Evolutionary conservation across 2,113 vertebrate species (phyloP).

Genomic region (Sinosuthora webbiana): DNA sequence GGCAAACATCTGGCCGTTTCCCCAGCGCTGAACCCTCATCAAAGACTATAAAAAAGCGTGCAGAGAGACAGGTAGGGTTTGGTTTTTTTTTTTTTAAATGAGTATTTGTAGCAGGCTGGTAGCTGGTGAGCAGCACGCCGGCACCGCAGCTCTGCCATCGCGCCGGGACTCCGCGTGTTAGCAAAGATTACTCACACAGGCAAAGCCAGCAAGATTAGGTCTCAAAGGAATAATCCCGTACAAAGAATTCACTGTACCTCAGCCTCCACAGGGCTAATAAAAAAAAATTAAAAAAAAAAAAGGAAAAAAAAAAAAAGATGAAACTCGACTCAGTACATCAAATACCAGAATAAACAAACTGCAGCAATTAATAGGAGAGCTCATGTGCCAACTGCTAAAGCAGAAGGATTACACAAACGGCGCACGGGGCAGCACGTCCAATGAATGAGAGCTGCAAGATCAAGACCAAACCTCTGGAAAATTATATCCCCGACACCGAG

Average conservation of each 20-base stretch:
- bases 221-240: slow-evolving; percentile 47
- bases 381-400: slow-evolving; percentile 33
- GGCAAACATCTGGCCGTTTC: slow-evolving; percentile 46
- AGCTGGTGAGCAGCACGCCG: background rate
- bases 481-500: slow-evolving; percentile 25
- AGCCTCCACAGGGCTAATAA: slow-evolving; percentile 40
- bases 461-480: slow-evolving; percentile 60
- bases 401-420: slow-evolving; percentile 12
- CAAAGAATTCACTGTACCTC: slow-evolving; percentile 62
- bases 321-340: slow-evolving; percentile 39
- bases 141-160: background rate
- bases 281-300: background rate
- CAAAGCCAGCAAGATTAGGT: slow-evolving; percentile 31
- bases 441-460: background rate
- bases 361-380: slow-evolving; percentile 54
- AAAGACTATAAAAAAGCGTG: background rate
- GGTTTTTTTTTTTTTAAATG: background rate
- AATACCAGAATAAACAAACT: slow-evolving; percentile 46
- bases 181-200: slow-evolving; percentile 35
- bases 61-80: background rate
- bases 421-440: background rate
- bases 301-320: background rate
- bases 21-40: background rate
- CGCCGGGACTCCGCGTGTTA: background rate
- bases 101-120: background rate